Base-by-base conservation (phyloP, 2,113 vertebrate species). In the Amphilophus citrinellus region DNA sequence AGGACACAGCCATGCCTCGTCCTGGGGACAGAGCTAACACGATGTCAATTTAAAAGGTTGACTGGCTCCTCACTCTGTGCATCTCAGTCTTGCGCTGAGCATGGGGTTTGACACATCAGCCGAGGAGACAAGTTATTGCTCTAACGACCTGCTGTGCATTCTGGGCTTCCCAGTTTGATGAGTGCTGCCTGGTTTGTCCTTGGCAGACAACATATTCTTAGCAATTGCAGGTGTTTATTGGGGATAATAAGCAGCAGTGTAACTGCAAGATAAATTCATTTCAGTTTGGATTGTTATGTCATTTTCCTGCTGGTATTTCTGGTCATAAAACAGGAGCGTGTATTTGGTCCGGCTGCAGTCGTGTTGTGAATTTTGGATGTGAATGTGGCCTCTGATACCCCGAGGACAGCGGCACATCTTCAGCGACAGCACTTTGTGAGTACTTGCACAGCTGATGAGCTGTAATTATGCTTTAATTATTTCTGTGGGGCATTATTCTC, bases 391-490 rank as follows among this genome's bases (percentile, higher is more conserved):
- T 20, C 63, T 5, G 42, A 87, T 63, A 92, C 91, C 93, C 87
- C 4, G 76, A 90, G 92, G 93, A 90, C 62, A 86, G 66, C 32
- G 57, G 82, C 89, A 85, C 87, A 93, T 90, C 85, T 92, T 91
- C 88, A 88, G 89, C 84, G 76, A 88, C 94, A 92, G 94, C 93
- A 93, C 92, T 95, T 96, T 95, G 94, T 87, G 94, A 95, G 91
- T 90, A 93, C 93, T 94, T 91, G 93, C 92, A 89, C 94, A 94
- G 94, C 94, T 94, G 95, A 95, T 92, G 92, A 94, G 94, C 91
- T 83, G 91, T 94, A 95, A 96, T 96, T 94, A 95, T 79, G 84
- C 89, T 95, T 95, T 96, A 96, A 96, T 96, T 93, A 95, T 94
- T 95, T 94, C 94, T 94, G 93, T 82, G 93, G 94, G 96, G 93